These are phyloP conservation scores for Sardinella longiceps DNA, from an alignment of 2,797 vertebrate species.

Conservation along the genomic window DNA sequence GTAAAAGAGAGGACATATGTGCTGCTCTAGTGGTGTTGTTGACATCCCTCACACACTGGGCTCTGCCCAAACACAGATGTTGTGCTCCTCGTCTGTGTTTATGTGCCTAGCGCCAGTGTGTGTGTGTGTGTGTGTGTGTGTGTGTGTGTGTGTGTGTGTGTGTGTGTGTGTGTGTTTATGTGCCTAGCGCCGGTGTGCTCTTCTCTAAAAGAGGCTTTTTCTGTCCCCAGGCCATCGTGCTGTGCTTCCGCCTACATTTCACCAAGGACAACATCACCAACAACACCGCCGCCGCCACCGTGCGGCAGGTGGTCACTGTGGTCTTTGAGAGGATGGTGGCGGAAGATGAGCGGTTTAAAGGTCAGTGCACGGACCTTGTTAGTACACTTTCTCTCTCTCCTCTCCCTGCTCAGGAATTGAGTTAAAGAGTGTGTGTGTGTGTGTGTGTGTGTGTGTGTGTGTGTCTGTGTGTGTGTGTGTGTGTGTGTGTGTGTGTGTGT, in stretches of 20 bases:
- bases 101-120: background rate
- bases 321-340: constrained; percentile 99
- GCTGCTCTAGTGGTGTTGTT: background rate
- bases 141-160: background rate
- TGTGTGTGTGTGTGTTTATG: background rate
- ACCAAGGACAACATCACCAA: constrained; percentile 99
- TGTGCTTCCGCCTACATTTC: constrained; percentile 98
- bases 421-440: background rate
- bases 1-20: background rate
- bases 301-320: constrained; percentile 96
- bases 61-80: background rate
- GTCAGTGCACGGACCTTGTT: constrained; percentile 65
- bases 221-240: constrained; percentile 88
- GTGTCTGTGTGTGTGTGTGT: background rate
- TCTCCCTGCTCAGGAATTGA: background rate
- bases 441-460: background rate
- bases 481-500: background rate
- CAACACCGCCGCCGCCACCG: constrained; percentile 96
- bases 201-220: background rate
- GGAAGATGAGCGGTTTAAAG: constrained; percentile 91
- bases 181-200: background rate
- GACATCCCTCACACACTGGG: background rate
- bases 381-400: background rate
- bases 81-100: background rate
- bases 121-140: background rate